Conservation (phyloP, 2,113 vertebrate species). For the Tautogolabrus adspersus region DNA sequence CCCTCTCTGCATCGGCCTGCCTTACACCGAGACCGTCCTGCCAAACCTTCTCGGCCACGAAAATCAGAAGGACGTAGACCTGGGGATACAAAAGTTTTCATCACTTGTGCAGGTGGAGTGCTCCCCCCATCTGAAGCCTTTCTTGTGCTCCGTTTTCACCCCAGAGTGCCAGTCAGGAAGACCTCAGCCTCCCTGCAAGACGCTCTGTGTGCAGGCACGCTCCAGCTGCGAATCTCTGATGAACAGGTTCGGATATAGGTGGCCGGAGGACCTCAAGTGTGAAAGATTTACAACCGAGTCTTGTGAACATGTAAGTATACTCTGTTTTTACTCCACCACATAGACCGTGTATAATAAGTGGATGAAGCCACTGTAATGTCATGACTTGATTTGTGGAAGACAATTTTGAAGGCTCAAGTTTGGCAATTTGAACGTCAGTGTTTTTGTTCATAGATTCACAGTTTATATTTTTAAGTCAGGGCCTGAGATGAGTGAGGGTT, state of each 20-base stretch:
- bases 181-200: constrained; percentile 86
- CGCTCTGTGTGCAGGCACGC: constrained; percentile 87
- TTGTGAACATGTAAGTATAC: constrained; percentile 63
- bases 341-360: too few relatives aligned
- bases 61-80: constrained; percentile 83
- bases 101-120: constrained; percentile 85
- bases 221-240: constrained; percentile 88
- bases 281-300: constrained; percentile 80
- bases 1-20: constrained; percentile 86
- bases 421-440: too few relatives aligned
- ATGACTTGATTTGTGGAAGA: too few relatives aligned
- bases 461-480: too few relatives aligned
- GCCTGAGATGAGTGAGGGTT: too few relatives aligned
- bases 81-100: constrained; percentile 81
- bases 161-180: constrained; percentile 89
- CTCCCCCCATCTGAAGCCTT: constrained; percentile 87
- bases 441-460: too few relatives aligned
- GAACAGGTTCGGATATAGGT: constrained; percentile 86
- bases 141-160: constrained; percentile 89
- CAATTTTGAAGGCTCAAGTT: too few relatives aligned
- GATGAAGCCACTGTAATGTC: too few relatives aligned
- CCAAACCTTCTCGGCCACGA: constrained; percentile 87
- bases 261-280: constrained; percentile 87
- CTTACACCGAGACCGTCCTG: constrained; percentile 89
- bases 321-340: background rate